Percentiles rank a stretch among this genome's conserved stretches.
Conservation (phyloP, 2,888 invertebrate species). For the Deilephila porcellus region DNA sequence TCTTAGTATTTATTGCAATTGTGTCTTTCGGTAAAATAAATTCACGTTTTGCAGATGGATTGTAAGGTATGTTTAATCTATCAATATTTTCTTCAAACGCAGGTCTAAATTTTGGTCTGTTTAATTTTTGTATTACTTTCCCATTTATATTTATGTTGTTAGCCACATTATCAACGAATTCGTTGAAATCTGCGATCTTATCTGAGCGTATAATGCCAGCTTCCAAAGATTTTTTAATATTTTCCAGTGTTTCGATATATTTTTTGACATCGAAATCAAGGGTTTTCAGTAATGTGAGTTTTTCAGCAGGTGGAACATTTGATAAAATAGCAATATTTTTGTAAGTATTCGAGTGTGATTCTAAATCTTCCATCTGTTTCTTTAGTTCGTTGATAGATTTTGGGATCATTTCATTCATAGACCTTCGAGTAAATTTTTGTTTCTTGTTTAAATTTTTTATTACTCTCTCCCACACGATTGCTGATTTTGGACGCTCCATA, state of each 20-base stretch:
- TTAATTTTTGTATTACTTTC: conserved; percentile 51
- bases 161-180: conserved; percentile 59
- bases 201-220: conserved; percentile 45
- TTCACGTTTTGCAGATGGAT: neutral
- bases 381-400: conserved; percentile 60
- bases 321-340: conserved; percentile 56
- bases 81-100: conserved; percentile 2
- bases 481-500: conserved; percentile 59
- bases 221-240: conserved; percentile 51
- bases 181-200: conserved; percentile 49
- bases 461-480: conserved; percentile 68
- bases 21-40: conserved; percentile 7
- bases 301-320: conserved; percentile 57
- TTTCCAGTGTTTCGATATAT: conserved; percentile 53
- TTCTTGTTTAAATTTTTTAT: conserved; percentile 59
- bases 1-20: conserved; percentile 32
- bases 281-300: conserved; percentile 62
- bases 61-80: neutral
- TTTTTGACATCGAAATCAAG: conserved; percentile 57
- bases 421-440: conserved; percentile 53
- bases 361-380: conserved; percentile 54
- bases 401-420: conserved; percentile 38
- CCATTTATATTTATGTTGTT: conserved; percentile 55
- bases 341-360: conserved; percentile 56
- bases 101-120: conserved; percentile 39